Percentiles rank a stretch among this genome's conserved stretches.
Conservation (phyloP, 1,140 invertebrate genomes). For the Brachionus paranguensis region DNA sequence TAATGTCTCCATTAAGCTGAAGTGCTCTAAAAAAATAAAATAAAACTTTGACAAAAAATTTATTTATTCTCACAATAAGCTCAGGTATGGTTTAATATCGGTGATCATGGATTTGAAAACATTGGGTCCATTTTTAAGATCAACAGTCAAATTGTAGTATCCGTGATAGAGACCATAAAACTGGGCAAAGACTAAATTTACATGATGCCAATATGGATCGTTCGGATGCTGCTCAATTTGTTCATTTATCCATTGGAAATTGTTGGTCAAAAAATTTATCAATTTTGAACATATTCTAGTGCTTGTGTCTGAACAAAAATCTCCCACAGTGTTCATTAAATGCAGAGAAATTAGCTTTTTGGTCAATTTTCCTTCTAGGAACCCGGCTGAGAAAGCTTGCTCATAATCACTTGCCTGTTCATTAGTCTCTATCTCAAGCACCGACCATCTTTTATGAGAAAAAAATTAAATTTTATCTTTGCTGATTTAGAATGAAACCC, state of each 20-base stretch:
- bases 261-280: slow-evolving; percentile 61
- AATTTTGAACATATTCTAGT: slow-evolving; percentile 67
- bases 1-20: slow-evolving; percentile 67
- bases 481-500: not conserved
- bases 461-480: not conserved
- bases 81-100: slow-evolving; percentile 13
- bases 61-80: slow-evolving; percentile 44
- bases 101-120: not conserved
- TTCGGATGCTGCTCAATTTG: slow-evolving; percentile 57
- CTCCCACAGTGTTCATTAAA: slow-evolving; percentile 69
- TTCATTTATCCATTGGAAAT: slow-evolving; percentile 58
- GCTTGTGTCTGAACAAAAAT: slow-evolving; percentile 59
- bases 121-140: slow-evolving; percentile 46
- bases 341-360: slow-evolving; percentile 65
- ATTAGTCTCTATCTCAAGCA: slow-evolving; percentile 48
- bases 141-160: slow-evolving; percentile 47
- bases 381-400: slow-evolving; percentile 80
- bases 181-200: slow-evolving; percentile 57
- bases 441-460: slow-evolving; percentile 47
- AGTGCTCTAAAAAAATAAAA: slow-evolving; percentile 46
- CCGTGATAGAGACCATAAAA: slow-evolving; percentile 58
- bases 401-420: slow-evolving; percentile 56
- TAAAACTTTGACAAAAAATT: not conserved
- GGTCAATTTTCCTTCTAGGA: slow-evolving; percentile 66
- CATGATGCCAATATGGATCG: slow-evolving; percentile 73